Percentiles rank a stretch among this genome's conserved stretches.
Evolutionary conservation across 2,797 vertebrate genomes (phyloP).

Genomic region (Alectoris magna): DNA sequence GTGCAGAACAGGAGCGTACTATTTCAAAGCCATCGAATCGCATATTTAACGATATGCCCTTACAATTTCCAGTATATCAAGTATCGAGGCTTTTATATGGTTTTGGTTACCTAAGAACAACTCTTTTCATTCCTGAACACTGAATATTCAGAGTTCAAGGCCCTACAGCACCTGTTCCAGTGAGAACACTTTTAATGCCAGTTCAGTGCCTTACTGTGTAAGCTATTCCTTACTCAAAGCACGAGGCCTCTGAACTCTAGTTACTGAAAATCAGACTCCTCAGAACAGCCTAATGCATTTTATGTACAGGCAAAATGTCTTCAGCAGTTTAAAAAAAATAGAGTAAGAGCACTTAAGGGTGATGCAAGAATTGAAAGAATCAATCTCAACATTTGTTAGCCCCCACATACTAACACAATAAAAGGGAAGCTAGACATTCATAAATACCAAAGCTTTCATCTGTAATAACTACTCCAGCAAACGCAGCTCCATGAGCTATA

Average conservation of each 20-base stretch:
- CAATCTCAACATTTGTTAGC: background rate
- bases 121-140: constrained; percentile 3
- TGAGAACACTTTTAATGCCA: background rate
- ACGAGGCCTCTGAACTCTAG: constrained; percentile 30
- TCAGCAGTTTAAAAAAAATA: background rate
- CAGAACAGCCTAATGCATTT: constrained; percentile 27
- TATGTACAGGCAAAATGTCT: background rate
- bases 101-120: background rate
- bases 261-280: constrained; percentile 32
- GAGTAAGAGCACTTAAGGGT: background rate
- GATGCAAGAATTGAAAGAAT: background rate
- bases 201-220: constrained; percentile 9
- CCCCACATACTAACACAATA: background rate
- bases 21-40: background rate
- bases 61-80: constrained; percentile 14
- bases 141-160: constrained; percentile 55
- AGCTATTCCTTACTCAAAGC: constrained; percentile 30
- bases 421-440: background rate
- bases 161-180: background rate
- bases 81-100: background rate
- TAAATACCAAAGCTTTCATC: background rate
- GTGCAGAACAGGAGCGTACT: background rate
- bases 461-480: background rate
- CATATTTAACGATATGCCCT: background rate
- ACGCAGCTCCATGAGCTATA: background rate